phyloP scores from a whole-genome alignment of 2,888 invertebrate species.

The Electrophaes corylata region DNA sequence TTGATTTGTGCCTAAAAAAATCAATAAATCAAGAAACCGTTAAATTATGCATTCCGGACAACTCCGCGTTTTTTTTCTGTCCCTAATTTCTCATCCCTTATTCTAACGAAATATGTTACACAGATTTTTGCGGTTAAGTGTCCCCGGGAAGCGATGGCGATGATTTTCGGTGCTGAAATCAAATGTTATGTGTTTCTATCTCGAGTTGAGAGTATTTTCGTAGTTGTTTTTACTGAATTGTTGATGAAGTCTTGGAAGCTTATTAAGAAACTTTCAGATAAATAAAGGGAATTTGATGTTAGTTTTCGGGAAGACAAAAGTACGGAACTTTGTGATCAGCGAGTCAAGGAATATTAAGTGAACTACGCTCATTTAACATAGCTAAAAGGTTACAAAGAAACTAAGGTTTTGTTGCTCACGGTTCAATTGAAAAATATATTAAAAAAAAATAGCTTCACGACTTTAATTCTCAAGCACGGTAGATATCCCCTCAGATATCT shows the following conservation, averaged over 20 bases:
- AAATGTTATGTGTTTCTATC: constrained; percentile 28
- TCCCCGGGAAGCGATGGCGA: constrained; percentile 24
- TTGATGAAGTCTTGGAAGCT: constrained; percentile 23
- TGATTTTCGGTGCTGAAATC: constrained; percentile 30
- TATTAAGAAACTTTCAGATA: constrained; percentile 15
- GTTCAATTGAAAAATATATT: too few species aligned
- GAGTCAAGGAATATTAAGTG: constrained; percentile 1
- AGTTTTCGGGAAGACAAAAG: constrained; percentile 9
- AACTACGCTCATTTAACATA: not conserved
- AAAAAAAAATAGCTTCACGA: too few species aligned
- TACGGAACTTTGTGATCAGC: not conserved
- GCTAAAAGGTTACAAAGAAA: too few species aligned
- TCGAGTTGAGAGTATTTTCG: constrained; percentile 19
- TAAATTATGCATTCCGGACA: not conserved
- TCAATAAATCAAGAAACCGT: too few species aligned
- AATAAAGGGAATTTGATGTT: constrained; percentile 18
- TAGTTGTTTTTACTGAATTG: constrained; percentile 23
- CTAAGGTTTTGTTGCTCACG: too few species aligned
- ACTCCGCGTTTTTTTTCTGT: not conserved
- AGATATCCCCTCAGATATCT: too few species aligned
- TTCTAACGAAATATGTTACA: constrained; percentile 20
- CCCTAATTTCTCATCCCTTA: not conserved
- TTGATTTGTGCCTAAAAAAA: too few species aligned
- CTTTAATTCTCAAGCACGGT: too few species aligned
- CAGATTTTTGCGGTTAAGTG: constrained; percentile 22